Evolutionary conservation across 2,113 vertebrate genomes (phyloP).

Genomic region (Mixornis gularis): DNA sequence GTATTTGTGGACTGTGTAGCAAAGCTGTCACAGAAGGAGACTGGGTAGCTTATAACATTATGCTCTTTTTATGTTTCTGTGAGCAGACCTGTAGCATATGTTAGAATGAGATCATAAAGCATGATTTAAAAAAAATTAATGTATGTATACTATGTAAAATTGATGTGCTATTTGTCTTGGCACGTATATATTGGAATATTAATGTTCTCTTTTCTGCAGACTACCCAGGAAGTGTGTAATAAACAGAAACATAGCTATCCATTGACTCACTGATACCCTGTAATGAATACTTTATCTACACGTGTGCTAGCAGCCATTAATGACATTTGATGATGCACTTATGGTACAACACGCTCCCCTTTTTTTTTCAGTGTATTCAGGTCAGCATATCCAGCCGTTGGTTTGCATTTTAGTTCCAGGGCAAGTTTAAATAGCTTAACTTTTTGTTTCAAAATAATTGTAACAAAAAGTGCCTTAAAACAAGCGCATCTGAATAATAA

Average conservation of each 20-base stretch:
- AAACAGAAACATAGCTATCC: constrained; percentile 35
- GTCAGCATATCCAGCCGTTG: not conserved
- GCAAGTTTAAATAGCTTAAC: not conserved
- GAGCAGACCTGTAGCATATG: not conserved
- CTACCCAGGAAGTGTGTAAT: constrained; percentile 46
- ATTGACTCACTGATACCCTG: constrained; percentile 30
- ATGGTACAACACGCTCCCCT: not conserved
- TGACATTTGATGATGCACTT: not conserved
- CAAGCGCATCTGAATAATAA: not conserved
- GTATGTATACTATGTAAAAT: not conserved
- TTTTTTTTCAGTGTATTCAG: not conserved
- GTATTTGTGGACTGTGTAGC: not conserved
- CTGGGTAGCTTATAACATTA: not conserved
- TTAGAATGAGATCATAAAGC: constrained; percentile 32
- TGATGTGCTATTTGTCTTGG: constrained; percentile 43
- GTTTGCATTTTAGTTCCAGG: not conserved
- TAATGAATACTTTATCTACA: constrained; percentile 5
- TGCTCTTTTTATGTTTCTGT: not conserved
- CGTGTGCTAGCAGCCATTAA: not conserved
- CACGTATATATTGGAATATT: not conserved
- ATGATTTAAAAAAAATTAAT: not conserved
- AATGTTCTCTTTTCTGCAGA: constrained; percentile 4
- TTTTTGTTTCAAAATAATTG: not conserved
- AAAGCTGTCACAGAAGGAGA: not conserved
- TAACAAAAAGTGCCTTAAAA: not conserved